Conservation (phyloP, 2,113 vertebrate genomes). For the Hassar affinis region DNA sequence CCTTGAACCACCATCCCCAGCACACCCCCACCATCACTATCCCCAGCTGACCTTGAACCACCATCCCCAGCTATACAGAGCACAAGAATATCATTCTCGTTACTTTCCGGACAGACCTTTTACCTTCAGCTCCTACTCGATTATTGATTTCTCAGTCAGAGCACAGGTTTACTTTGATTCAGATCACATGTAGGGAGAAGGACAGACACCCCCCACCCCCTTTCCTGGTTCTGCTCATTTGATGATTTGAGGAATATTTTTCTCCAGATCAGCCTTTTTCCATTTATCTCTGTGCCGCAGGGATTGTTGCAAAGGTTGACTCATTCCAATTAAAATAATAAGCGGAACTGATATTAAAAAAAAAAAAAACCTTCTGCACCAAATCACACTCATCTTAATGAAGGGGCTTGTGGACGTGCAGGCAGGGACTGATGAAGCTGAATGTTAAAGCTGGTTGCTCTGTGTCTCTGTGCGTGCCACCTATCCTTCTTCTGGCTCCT, state of each 20-base stretch:
- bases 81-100: no score
- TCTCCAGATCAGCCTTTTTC: constrained; percentile 46
- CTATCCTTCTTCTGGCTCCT: constrained; percentile 3
- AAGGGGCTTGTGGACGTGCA: constrained; percentile 40
- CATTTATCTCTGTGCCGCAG: constrained; percentile 53
- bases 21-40: no score
- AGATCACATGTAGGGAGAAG: constrained; percentile 1
- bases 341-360: constrained; percentile 46
- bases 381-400: constrained; percentile 55
- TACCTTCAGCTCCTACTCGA: not conserved
- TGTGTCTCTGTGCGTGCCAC: constrained; percentile 25
- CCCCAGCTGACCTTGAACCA: no score
- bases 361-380: constrained; percentile 40
- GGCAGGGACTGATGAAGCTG: constrained; percentile 19
- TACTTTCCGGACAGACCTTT: not conserved
- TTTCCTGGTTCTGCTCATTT: constrained; percentile 2
- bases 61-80: no score
- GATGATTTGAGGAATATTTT: constrained; percentile 41
- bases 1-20: no score
- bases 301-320: constrained; percentile 55
- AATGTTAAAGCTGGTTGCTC: constrained; percentile 45
- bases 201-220: not conserved
- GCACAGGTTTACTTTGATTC: constrained; percentile 1
- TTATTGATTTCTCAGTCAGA: not conserved
- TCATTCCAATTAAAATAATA: constrained; percentile 62